Base-by-base conservation (phyloP, 2,888 invertebrate genomes). In the Cryptus armator region DNA sequence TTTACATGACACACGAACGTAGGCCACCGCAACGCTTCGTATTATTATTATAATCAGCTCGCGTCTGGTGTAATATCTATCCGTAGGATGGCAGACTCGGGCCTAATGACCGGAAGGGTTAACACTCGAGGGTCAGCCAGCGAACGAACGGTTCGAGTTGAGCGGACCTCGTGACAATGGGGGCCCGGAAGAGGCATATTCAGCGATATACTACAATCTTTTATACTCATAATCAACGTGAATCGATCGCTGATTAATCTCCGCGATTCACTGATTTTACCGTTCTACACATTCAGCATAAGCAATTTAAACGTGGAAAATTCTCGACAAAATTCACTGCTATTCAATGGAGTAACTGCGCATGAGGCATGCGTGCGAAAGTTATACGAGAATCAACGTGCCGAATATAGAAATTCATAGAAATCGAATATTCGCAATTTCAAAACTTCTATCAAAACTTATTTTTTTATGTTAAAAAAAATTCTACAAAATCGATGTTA, bases 51-150 rank as follows among this genome's bases (percentile, higher is more conserved):
- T 86, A 88, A 88, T 88, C 79, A 86, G 86, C 62, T 72, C 75
- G 70, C 83, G 77, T 85, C 81, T 82, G 71, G 75, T 76, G 83
- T 87, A 85, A 88, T 87, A 86, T 87, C 85, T 72, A 76, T 83
- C 76, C 66, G 76, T 68, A 66, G 62, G 80, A 80, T 71, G 76
- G 56, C 44, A 81, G 83, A 81, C 70, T 78, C 46, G 81, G 79
- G 86, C 83, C 89, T 91, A 91, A 91, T 89, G 89, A 91, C 92
- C 91, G 92, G 91, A 92, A 91, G 89, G 86, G 88, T 82, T 76
- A 85, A 85, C 85, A 85, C 71, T 53, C 56, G 77, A 67, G 77
- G 84, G 84, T 84, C 84, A 80, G 62, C 70, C 67, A 76, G 80
- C 72, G 51, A 67, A 51, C 43, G 51, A 70, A 62, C 77, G 67